A percentile compares a stretch with the other conserved stretches of the same genome.
Evolutionary conservation across 2,888 invertebrate species (phyloP).

Genomic region (Steinernema hermaphroditum): DNA sequence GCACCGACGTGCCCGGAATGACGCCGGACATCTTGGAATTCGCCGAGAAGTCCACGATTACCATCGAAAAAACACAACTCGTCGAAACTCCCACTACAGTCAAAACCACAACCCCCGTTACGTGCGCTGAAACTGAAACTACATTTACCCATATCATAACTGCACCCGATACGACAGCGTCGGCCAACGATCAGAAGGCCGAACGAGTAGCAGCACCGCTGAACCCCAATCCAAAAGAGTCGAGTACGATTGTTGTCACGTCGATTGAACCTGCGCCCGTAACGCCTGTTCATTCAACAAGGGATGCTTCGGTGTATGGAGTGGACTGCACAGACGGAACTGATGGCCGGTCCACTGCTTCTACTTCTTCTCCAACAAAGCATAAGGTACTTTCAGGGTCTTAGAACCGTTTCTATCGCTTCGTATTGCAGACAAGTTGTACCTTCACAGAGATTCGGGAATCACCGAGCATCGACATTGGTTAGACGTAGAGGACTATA

Average conservation of each 20-base stretch:
- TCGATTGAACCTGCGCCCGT: constrained; percentile 18
- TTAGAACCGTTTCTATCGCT: not conserved
- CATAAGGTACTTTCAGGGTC: not conserved
- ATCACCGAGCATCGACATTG: too few species aligned
- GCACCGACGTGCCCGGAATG: constrained; percentile 33
- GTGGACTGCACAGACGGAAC: not conserved
- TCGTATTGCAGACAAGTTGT: not conserved
- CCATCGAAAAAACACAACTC: not conserved
- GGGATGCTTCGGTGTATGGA: not conserved
- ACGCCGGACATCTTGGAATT: constrained; percentile 33
- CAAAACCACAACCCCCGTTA: not conserved
- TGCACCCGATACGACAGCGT: not conserved
- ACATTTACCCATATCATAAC: not conserved
- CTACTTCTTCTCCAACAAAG: not conserved
- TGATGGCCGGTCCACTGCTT: not conserved
- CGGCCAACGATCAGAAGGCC: not conserved
- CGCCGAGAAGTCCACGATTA: constrained; percentile 6
- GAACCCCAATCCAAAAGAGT: not conserved
- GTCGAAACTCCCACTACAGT: not conserved
- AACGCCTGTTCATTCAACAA: not conserved
- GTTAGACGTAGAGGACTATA: too few species aligned
- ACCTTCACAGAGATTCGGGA: not conserved
- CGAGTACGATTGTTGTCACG: constrained; percentile 20
- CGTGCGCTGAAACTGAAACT: not conserved
- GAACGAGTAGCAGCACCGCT: too few species aligned